A percentile compares a stretch with the other conserved stretches of the same genome.
phyloP scores from a whole-genome alignment of 2,113 vertebrate species.

The Lucifuga dentata region DNA sequence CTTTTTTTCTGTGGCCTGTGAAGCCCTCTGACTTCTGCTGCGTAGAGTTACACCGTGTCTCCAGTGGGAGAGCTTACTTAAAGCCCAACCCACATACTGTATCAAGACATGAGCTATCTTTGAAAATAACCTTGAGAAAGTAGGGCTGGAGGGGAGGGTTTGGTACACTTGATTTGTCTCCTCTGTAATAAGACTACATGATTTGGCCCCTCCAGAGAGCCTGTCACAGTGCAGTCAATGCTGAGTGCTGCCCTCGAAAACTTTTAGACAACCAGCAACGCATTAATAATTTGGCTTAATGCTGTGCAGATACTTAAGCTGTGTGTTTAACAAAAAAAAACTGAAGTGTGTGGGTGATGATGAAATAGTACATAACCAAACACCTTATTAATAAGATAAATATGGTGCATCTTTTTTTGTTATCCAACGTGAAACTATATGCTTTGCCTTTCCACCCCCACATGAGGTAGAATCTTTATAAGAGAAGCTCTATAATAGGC shows the following conservation, averaged over 20 bases:
- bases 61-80: constrained; percentile 74
- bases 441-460: background rate
- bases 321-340: constrained; percentile 43
- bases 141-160: constrained; percentile 76
- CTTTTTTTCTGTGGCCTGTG: constrained; percentile 52
- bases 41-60: constrained; percentile 69
- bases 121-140: constrained; percentile 85
- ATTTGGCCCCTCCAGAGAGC: constrained; percentile 70
- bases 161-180: constrained; percentile 76
- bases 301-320: constrained; percentile 48
- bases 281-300: constrained; percentile 54
- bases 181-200: constrained; percentile 77
- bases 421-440: constrained; percentile 1
- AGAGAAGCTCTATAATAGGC: constrained; percentile 14
- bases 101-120: constrained; percentile 79
- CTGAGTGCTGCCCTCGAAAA: constrained; percentile 58
- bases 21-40: constrained; percentile 51
- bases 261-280: constrained; percentile 55
- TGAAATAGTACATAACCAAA: constrained; percentile 26
- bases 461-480: background rate
- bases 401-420: constrained; percentile 19
- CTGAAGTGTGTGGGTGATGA: constrained; percentile 39
- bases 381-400: constrained; percentile 50
- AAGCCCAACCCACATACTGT: constrained; percentile 77
- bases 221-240: constrained; percentile 56